Percentiles rank a stretch among this genome's conserved stretches.
Conservation (phyloP, 2,888 invertebrate species). For the Ornithoptera priamus region DNA sequence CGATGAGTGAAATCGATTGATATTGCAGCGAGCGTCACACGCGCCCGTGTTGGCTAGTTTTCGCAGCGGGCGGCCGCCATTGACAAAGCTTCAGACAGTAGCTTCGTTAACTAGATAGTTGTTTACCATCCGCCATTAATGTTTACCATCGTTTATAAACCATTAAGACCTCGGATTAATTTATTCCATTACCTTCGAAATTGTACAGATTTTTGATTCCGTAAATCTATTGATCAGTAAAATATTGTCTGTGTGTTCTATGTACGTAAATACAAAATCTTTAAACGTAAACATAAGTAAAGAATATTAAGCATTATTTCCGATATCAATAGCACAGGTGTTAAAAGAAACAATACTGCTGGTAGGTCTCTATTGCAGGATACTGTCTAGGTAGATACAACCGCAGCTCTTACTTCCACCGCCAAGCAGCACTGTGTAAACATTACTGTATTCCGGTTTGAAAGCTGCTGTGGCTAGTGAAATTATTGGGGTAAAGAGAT, state of each 20-base stretch:
- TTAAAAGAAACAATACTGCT: not conserved
- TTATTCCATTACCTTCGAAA: not conserved
- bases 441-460: too few species aligned
- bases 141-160: not conserved
- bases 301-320: not conserved
- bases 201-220: not conserved
- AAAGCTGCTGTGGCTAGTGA: too few species aligned
- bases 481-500: too few species aligned
- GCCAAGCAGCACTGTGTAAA: too few species aligned
- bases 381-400: too few species aligned
- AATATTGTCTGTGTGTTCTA: too few species aligned
- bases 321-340: not conserved
- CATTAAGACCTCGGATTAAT: not conserved
- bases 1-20: constrained; percentile 3
- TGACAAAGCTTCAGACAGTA: constrained; percentile 15
- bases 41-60: constrained; percentile 10
- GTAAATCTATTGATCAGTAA: not conserved
- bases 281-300: not conserved
- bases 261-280: too few species aligned
- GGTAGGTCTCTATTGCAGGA: too few species aligned
- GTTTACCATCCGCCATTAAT: constrained; percentile 8
- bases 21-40: constrained; percentile 35
- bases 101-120: constrained; percentile 12
- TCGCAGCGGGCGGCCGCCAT: constrained; percentile 10
- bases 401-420: too few species aligned